Conservation (phyloP, 2,888 invertebrate species). For the Himalopsyche anomala region DNA sequence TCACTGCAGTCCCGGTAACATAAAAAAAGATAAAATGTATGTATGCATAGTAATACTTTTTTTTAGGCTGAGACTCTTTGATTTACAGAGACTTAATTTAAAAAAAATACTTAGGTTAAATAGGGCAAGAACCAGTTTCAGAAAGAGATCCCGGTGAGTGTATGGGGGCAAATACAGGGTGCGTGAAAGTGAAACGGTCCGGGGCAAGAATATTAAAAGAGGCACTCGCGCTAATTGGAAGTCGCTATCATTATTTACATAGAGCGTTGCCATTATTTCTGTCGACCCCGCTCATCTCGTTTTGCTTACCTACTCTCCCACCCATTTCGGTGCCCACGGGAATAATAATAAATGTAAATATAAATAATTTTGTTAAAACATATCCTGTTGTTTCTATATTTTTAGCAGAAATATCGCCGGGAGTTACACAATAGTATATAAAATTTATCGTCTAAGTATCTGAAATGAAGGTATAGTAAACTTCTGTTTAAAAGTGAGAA, state of each 20-base stretch:
- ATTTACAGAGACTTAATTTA: too few relatives aligned
- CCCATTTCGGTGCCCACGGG: neutral
- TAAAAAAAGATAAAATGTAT: too few relatives aligned
- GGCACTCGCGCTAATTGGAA: conserved; percentile 64
- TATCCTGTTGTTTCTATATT: too few relatives aligned
- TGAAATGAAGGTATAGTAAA: too few relatives aligned
- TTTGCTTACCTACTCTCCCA: conserved; percentile 16
- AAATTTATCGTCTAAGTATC: too few relatives aligned
- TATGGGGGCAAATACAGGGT: conserved; percentile 6
- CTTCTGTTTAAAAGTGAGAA: too few relatives aligned
- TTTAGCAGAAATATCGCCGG: too few relatives aligned
- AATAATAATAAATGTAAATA: conserved; percentile 30
- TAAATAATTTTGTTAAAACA: conserved; percentile 11
- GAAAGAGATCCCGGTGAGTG: neutral
- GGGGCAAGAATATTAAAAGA: conserved; percentile 58
- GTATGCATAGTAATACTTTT: too few relatives aligned
- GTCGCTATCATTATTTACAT: conserved; percentile 64
- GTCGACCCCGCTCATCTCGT: conserved; percentile 36
- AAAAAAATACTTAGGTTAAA: neutral
- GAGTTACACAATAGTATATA: too few relatives aligned
- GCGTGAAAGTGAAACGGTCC: conserved; percentile 36
- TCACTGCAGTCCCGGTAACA: too few relatives aligned
- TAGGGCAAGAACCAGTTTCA: neutral
- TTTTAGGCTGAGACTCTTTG: too few relatives aligned
- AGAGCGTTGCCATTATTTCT: conserved; percentile 63